Percentiles rank a stretch among this genome's conserved stretches.
Conservation (phyloP, 2,888 invertebrate genomes). For the Erebia epiphron region DNA sequence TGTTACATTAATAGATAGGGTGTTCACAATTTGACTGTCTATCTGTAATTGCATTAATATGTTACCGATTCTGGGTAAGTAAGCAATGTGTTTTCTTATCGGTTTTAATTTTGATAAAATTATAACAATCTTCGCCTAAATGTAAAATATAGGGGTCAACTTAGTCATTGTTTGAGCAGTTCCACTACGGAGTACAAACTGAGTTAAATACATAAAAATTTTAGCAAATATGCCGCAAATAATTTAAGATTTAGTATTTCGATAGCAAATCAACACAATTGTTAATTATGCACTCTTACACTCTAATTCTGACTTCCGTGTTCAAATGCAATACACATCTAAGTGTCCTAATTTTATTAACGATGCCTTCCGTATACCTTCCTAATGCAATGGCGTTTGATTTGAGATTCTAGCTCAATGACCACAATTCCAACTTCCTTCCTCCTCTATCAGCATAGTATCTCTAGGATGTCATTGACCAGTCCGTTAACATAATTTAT, state of each 20-base stretch:
- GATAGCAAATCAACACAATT: too few relatives aligned
- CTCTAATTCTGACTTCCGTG: not conserved
- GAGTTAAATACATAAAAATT: too few relatives aligned
- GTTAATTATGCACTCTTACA: too few relatives aligned
- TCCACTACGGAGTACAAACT: not conserved
- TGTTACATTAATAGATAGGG: not conserved
- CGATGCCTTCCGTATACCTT: not conserved
- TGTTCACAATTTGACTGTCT: not conserved
- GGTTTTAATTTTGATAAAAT: not conserved
- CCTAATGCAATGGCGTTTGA: not conserved
- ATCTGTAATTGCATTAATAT: not conserved
- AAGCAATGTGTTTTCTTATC: slow-evolving; percentile 1
- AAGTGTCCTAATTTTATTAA: not conserved
- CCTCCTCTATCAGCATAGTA: slow-evolving; percentile 17
- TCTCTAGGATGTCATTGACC: slow-evolving; percentile 26
- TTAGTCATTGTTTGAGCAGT: not conserved
- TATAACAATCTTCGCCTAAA: not conserved
- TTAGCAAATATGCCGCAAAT: too few relatives aligned
- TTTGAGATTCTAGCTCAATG: not conserved
- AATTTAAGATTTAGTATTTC: too few relatives aligned
- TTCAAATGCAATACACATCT: not conserved
- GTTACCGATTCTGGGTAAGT: not conserved
- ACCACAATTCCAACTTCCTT: slow-evolving; percentile 6
- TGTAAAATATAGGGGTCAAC: not conserved
- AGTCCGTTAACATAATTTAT: slow-evolving; percentile 19